Evolutionary conservation across 1,140 invertebrate species (phyloP).

Genomic region (Drosophila kepulauana): DNA sequence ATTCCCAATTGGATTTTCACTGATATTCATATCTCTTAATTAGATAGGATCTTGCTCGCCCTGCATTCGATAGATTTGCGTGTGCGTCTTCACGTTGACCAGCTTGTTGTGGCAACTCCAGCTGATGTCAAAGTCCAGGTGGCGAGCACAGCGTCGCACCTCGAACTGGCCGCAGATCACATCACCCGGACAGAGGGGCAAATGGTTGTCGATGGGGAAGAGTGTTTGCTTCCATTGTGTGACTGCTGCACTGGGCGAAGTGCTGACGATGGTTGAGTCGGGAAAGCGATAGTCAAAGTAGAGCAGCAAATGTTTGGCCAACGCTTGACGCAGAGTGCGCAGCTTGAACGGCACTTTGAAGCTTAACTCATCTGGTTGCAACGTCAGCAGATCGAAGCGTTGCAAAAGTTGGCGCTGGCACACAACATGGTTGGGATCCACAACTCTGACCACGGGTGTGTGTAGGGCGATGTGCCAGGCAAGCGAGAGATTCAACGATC

Average conservation of each 20-base stretch:
- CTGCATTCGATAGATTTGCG: slow-evolving; percentile 53
- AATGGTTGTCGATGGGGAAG: slow-evolving; percentile 44
- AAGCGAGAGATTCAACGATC: slow-evolving; percentile 25
- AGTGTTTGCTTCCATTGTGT: slow-evolving; percentile 54
- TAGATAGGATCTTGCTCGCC: background rate
- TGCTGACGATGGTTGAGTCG: slow-evolving; percentile 4
- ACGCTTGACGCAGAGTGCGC: slow-evolving; percentile 4
- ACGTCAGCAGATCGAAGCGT: slow-evolving; percentile 26
- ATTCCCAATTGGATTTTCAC: too few relatives aligned
- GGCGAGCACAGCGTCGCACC: background rate
- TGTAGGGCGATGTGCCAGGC: slow-evolving; percentile 4
- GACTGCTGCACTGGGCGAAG: slow-evolving; percentile 14
- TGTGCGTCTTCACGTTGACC: slow-evolving; percentile 19
- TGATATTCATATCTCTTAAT: too few relatives aligned
- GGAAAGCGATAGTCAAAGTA: slow-evolving; percentile 47
- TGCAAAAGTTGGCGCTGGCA: slow-evolving; percentile 29
- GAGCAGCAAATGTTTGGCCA: slow-evolving; percentile 37
- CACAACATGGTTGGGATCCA: slow-evolving; percentile 17
- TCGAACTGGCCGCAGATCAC: slow-evolving; percentile 9
- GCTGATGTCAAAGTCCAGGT: slow-evolving; percentile 51
- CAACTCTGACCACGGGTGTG: background rate
- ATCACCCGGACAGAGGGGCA: slow-evolving; percentile 31
- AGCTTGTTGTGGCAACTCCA: slow-evolving; percentile 38
- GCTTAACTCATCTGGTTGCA: slow-evolving; percentile 26
- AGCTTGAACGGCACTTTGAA: slow-evolving; percentile 32